Percentiles rank a stretch among this genome's conserved stretches.
These are phyloP conservation scores for Trochalopteron elliotii DNA, from an alignment of 2,113 vertebrate genomes.

Conservation along the genomic window DNA sequence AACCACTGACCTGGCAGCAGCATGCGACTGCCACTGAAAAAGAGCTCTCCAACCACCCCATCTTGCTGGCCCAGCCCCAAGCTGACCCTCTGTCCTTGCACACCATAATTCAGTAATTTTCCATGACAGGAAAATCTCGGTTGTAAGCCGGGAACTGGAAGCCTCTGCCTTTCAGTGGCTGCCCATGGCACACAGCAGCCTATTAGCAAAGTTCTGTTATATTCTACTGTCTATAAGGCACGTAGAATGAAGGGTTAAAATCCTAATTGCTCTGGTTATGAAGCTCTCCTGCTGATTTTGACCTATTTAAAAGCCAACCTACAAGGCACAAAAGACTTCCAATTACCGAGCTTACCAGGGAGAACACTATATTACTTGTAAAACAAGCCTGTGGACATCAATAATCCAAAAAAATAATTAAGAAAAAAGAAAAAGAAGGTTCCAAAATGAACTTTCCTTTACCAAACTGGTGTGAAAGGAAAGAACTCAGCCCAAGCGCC, in stretches of 20 bases:
- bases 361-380: slow-evolving; percentile 28
- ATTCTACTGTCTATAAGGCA: background rate
- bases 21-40: background rate
- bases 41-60: background rate
- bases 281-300: slow-evolving; percentile 65
- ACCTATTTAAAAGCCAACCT: slow-evolving; percentile 69
- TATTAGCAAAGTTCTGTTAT: background rate
- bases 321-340: slow-evolving; percentile 49
- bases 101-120: background rate
- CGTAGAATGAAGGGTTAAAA: slow-evolving; percentile 49
- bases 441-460: background rate
- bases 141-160: background rate
- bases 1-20: background rate
- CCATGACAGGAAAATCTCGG: background rate
- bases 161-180: background rate
- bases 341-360: slow-evolving; percentile 19
- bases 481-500: background rate
- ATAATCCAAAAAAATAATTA: slow-evolving; percentile 8
- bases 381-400: slow-evolving; percentile 31
- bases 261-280: slow-evolving; percentile 64
- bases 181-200: background rate
- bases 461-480: background rate
- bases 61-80: background rate
- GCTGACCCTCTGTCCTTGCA: background rate
- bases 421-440: background rate